phyloP scores from a whole-genome alignment of 2,797 vertebrate genomes.

The Scyliorhinus canicula region DNA sequence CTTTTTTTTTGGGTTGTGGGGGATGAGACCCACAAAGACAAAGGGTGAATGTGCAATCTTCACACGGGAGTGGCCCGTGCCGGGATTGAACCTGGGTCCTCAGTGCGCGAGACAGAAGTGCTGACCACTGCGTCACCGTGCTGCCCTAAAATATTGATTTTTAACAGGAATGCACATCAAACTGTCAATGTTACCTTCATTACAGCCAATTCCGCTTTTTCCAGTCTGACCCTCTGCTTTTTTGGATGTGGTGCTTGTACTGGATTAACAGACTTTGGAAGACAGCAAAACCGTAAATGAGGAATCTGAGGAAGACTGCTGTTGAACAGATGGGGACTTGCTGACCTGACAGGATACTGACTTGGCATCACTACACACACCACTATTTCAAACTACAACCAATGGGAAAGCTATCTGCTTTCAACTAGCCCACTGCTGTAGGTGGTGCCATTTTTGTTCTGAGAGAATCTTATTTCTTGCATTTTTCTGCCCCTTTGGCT shows the following conservation, averaged over 20 bases:
- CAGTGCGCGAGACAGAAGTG: no score
- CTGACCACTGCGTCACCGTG: no score
- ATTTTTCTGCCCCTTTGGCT: background rate
- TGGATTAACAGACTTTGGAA: constrained; percentile 18
- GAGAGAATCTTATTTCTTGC: background rate
- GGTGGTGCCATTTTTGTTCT: background rate
- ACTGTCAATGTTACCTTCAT: background rate
- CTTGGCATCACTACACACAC: constrained; percentile 10
- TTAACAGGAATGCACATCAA: background rate
- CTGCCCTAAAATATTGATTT: no score
- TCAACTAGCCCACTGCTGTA: constrained; percentile 28
- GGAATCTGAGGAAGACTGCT: constrained; percentile 32
- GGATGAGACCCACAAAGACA: no score
- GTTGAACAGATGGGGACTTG: constrained; percentile 31
- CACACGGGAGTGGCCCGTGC: no score
- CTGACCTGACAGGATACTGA: constrained; percentile 34
- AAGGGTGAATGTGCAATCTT: no score
- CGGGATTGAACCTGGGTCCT: no score
- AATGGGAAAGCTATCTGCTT: constrained; percentile 20
- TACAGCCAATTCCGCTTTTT: background rate
- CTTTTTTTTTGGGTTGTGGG: no score
- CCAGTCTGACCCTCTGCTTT: background rate
- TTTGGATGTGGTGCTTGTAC: background rate
- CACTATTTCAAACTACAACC: constrained; percentile 30
- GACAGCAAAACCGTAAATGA: constrained; percentile 28